Evolutionary conservation across 1,140 invertebrate species (phyloP).

Genomic region (Leptinotarsa defecta): DNA sequence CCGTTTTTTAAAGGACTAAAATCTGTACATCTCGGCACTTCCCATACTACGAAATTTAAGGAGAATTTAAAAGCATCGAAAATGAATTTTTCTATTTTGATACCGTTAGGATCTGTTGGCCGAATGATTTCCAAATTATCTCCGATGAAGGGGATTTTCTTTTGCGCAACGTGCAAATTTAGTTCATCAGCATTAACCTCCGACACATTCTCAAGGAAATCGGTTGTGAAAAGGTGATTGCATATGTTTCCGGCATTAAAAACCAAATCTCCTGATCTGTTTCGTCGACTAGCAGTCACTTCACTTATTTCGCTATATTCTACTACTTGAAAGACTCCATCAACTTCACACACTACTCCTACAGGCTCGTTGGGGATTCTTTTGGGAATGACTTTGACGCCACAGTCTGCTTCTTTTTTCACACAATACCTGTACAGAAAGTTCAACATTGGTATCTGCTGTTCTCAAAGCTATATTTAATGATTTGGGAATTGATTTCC

Average conservation of each 20-base stretch:
- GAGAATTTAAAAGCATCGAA: slow-evolving; percentile 97
- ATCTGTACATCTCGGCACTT: slow-evolving; percentile 89
- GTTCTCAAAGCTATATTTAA: too few relatives aligned
- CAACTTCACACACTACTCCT: slow-evolving; percentile 89
- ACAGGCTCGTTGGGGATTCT: slow-evolving; percentile 88
- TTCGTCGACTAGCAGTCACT: slow-evolving; percentile 79
- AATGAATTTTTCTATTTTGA: slow-evolving; percentile 99
- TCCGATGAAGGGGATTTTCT: slow-evolving; percentile 92
- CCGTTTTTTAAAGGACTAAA: slow-evolving; percentile 97
- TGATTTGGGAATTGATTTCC: too few relatives aligned
- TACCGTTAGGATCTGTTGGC: slow-evolving; percentile 88
- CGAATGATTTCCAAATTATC: slow-evolving; percentile 70
- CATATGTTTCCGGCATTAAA: slow-evolving; percentile 97
- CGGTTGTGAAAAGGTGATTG: slow-evolving; percentile 93
- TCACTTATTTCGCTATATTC: slow-evolving; percentile 97
- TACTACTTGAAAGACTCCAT: slow-evolving; percentile 88
- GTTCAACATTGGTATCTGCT: too few relatives aligned
- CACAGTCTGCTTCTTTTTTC: slow-evolving; percentile 54
- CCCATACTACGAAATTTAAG: slow-evolving; percentile 89
- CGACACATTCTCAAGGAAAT: slow-evolving; percentile 71
- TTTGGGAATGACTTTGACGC: slow-evolving; percentile 95
- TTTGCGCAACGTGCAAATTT: slow-evolving; percentile 93
- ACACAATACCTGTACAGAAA: slow-evolving; percentile 20
- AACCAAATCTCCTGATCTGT: slow-evolving; percentile 74
- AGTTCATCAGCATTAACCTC: slow-evolving; percentile 69